Evolutionary conservation across 2,888 invertebrate genomes (phyloP).

Genomic region (Clunio marinus): DNA sequence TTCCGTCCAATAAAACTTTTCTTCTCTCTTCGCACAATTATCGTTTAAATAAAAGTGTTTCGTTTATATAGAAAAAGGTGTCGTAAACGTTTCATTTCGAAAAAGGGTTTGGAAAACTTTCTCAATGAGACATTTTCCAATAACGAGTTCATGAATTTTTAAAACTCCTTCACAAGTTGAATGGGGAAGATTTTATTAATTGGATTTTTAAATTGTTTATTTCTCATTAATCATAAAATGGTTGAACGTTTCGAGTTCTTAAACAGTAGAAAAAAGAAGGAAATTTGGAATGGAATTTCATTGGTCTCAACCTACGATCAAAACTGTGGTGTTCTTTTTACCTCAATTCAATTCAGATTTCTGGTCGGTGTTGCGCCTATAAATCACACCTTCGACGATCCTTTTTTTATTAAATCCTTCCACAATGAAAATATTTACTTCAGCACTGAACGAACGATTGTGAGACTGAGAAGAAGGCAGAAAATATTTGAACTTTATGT

Average conservation of each 20-base stretch:
- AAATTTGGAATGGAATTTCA: background rate
- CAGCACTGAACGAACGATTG: background rate
- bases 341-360: background rate
- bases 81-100: slow-evolving; percentile 25
- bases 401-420: slow-evolving; percentile 38
- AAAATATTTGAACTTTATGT: background rate
- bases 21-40: background rate
- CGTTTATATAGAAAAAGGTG: slow-evolving; percentile 6
- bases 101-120: slow-evolving; percentile 14
- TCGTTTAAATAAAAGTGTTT: slow-evolving; percentile 28
- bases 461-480: background rate
- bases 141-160: slow-evolving; percentile 38
- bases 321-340: background rate
- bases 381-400: slow-evolving; percentile 37
- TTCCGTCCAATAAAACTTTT: slow-evolving; percentile 23
- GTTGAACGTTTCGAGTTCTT: background rate
- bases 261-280: background rate
- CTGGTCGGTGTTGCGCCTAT: slow-evolving; percentile 4
- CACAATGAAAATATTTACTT: slow-evolving; percentile 31
- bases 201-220: background rate
- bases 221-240: slow-evolving; percentile 7
- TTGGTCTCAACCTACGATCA: slow-evolving; percentile 1
- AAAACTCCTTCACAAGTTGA: slow-evolving; percentile 1
- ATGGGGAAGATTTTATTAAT: background rate
- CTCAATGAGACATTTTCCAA: slow-evolving; percentile 27